Evolutionary conservation across 2,888 invertebrate species (phyloP).

Genomic region (Heliconius sara): DNA sequence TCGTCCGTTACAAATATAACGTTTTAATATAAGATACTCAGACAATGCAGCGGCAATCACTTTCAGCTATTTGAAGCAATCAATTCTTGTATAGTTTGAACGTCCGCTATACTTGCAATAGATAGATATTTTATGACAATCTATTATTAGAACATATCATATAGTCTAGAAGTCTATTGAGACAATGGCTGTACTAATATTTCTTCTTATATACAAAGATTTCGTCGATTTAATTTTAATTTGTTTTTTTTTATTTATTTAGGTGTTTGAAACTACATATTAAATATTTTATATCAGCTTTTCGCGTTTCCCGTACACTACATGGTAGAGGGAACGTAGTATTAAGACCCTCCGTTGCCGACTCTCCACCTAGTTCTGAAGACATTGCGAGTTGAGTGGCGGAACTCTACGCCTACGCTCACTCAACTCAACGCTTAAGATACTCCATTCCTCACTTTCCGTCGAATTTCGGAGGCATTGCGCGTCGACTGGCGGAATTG

Average conservation of each 20-base stretch:
- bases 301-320: too few species aligned
- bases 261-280: background rate
- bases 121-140: conserved; percentile 31
- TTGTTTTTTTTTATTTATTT: background rate
- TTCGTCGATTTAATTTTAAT: background rate
- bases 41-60: conserved; percentile 50
- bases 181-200: conserved; percentile 2
- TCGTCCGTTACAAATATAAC: conserved; percentile 55
- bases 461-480: too few species aligned
- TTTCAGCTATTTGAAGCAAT: conserved; percentile 53
- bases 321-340: too few species aligned
- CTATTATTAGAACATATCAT: conserved; percentile 27
- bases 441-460: too few species aligned
- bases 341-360: too few species aligned
- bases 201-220: background rate
- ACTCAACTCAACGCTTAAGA: too few species aligned
- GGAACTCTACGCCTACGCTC: too few species aligned
- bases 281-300: background rate
- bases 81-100: conserved; percentile 51
- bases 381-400: too few species aligned
- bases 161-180: conserved; percentile 17
- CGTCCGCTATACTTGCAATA: conserved; percentile 42
- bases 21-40: conserved; percentile 51
- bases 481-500: too few species aligned
- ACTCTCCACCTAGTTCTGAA: too few species aligned